Evolutionary conservation across 2,113 vertebrate genomes (phyloP).

Genomic region (Grallaria varia): DNA sequence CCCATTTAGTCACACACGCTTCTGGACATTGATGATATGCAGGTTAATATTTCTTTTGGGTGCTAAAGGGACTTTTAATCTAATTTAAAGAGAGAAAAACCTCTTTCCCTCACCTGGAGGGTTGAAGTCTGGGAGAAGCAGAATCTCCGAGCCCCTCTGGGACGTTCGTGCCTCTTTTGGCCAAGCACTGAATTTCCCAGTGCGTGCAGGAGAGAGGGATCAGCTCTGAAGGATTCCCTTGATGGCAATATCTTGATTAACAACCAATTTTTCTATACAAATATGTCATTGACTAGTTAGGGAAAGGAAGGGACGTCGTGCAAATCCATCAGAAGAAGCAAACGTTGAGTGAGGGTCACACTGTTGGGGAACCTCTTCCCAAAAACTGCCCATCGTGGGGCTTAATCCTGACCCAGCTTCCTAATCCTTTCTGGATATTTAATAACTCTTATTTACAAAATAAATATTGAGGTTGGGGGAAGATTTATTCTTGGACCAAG

Average conservation of each 20-base stretch:
- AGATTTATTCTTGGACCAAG: not conserved
- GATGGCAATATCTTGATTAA: slow-evolving; percentile 1
- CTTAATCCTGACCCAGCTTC: not conserved
- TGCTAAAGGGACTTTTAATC: not conserved
- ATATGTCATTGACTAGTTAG: not conserved
- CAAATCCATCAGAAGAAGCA: not conserved
- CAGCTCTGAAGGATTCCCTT: not conserved
- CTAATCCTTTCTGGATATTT: not conserved
- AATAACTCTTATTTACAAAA: not conserved
- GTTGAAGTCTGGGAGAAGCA: not conserved
- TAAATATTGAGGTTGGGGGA: not conserved
- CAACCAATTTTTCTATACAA: not conserved
- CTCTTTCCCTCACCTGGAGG: not conserved
- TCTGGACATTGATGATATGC: not conserved
- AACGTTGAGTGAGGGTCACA: not conserved
- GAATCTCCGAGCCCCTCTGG: not conserved
- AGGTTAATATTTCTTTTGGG: not conserved
- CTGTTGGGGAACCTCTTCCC: not conserved
- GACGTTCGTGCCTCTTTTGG: not conserved
- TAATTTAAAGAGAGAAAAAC: not conserved
- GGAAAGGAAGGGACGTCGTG: not conserved
- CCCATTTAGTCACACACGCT: rapidly evolving
- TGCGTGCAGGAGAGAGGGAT: rapidly evolving
- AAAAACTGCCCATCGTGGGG: not conserved
- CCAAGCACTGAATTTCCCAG: not conserved